These are phyloP conservation scores for Heptranchias perlo DNA, from an alignment of 2,113 vertebrate species.

Conservation along the genomic window DNA sequence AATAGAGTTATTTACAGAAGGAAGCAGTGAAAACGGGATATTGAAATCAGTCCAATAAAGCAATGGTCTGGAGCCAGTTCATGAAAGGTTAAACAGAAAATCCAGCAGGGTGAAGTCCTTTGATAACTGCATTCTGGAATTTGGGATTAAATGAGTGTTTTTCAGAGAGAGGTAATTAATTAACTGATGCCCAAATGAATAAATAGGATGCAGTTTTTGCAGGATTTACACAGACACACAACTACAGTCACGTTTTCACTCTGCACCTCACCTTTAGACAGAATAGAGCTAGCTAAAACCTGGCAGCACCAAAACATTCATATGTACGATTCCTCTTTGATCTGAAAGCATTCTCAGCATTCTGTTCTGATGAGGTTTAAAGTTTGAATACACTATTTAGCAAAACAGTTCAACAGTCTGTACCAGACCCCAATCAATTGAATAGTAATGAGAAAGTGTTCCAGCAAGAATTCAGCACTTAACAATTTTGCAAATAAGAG, in stretches of 20 bases:
- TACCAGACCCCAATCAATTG: not conserved
- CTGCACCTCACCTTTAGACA: not conserved
- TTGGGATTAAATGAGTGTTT: not conserved
- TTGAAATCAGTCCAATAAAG: not conserved
- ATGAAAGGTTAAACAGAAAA: not conserved
- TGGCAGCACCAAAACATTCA: not conserved
- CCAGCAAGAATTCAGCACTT: not conserved
- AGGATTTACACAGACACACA: not conserved
- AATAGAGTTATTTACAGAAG: not conserved
- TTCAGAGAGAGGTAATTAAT: not conserved
- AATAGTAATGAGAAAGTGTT: not conserved
- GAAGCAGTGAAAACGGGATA: not conserved
- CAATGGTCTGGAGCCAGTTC: not conserved
- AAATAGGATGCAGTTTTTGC: not conserved
- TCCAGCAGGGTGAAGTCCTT: not conserved
- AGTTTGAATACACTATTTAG: not conserved
- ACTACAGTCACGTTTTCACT: not conserved
- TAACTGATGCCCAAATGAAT: not conserved
- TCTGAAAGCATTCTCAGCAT: not conserved
- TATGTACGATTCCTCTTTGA: not conserved
- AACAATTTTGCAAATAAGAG: not conserved
- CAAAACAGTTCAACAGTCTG: not conserved
- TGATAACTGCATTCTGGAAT: not conserved
- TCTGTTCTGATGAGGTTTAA: not conserved
- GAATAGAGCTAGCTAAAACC: not conserved